These are phyloP conservation scores for Panurus biarmicus DNA, from an alignment of 2,113 vertebrate species.

Conservation along the genomic window DNA sequence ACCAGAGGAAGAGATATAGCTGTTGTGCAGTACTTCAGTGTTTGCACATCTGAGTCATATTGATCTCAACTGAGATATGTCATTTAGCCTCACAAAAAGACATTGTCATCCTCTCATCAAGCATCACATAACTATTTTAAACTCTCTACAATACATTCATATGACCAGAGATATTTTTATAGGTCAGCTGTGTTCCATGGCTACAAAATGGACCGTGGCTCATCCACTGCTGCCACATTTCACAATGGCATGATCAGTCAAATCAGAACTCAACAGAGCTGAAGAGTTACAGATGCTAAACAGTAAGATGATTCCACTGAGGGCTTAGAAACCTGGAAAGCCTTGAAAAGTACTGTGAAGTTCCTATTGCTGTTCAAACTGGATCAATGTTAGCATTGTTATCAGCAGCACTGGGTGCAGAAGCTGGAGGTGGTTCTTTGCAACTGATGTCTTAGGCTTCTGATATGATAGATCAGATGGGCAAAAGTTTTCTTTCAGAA, in stretches of 20 bases:
- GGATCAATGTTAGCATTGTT: background rate
- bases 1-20: background rate
- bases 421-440: background rate
- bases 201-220: background rate
- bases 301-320: background rate
- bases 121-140: background rate
- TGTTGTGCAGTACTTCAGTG: background rate
- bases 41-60: background rate
- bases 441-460: background rate
- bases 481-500: background rate
- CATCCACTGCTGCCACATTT: background rate
- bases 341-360: background rate
- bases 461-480: background rate
- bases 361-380: background rate
- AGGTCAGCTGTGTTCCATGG: slow-evolving; percentile 3
- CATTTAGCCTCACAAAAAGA: background rate
- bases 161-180: background rate
- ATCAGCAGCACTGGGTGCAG: background rate
- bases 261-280: background rate
- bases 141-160: background rate
- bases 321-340: background rate
- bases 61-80: background rate
- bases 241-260: background rate
- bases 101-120: background rate
- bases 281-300: background rate